These are phyloP conservation scores for Steinernema hermaphroditum DNA, from an alignment of 2,888 invertebrate genomes.

Conservation along the genomic window DNA sequence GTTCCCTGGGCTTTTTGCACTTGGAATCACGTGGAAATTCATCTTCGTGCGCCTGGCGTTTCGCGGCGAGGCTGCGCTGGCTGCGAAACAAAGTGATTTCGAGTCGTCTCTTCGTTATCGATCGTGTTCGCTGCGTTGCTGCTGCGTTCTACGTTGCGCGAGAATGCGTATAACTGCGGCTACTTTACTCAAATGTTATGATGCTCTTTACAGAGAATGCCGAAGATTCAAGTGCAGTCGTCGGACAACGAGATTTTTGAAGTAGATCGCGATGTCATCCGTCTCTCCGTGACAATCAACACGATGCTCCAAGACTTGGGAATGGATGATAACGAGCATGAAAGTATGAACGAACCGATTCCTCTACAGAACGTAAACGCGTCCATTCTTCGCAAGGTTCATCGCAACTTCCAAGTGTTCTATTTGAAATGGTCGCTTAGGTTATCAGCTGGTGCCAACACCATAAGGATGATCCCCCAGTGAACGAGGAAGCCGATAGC, in stretches of 20 bases:
- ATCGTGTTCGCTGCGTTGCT: too few species aligned
- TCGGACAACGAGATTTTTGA: constrained; percentile 86
- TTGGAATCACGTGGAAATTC: too few species aligned
- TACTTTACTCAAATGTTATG: too few species aligned
- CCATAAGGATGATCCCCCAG: constrained; percentile 81
- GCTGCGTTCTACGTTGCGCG: too few species aligned
- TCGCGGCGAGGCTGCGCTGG: too few species aligned
- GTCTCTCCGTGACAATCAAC: constrained; percentile 95
- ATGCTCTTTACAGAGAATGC: constrained; percentile 4
- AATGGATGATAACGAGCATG: constrained; percentile 64
- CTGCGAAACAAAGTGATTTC: too few species aligned
- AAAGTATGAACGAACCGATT: constrained; percentile 75
- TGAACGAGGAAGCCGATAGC: constrained; percentile 92
- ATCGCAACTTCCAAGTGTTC: neutral
- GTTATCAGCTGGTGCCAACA: constrained; percentile 69
- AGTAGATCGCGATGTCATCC: constrained; percentile 93
- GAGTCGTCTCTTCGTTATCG: too few species aligned
- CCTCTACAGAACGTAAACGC: constrained; percentile 96
- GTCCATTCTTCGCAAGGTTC: constrained; percentile 86
- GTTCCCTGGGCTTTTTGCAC: too few species aligned
- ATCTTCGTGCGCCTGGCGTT: too few species aligned
- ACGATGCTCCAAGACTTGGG: constrained; percentile 80
- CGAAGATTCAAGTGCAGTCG: constrained; percentile 45
- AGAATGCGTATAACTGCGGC: too few species aligned
- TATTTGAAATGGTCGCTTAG: too few species aligned